Conservation (phyloP, 2,113 vertebrate species). For the Oreochromis tanganicae region DNA sequence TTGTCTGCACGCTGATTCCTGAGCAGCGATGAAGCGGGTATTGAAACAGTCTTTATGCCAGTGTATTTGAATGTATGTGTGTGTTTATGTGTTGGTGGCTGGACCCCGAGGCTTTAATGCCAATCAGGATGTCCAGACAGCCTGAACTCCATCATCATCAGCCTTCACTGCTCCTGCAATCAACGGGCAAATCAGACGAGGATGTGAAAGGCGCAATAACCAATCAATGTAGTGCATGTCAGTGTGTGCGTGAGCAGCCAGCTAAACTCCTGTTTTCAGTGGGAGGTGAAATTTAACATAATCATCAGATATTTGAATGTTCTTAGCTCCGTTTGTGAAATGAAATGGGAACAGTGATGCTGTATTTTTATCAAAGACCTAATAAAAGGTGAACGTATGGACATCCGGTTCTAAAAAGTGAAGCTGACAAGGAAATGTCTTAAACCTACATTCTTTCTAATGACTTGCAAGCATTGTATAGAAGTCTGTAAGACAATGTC, state of each 20-base stretch:
- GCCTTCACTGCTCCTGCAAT: constrained; percentile 23
- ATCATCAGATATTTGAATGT: background rate
- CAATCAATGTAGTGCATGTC: background rate
- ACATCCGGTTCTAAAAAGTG: background rate
- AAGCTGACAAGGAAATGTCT: background rate
- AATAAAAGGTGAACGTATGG: background rate
- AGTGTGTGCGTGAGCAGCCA: background rate
- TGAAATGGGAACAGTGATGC: background rate
- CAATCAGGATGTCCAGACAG: constrained; percentile 26
- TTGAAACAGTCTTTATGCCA: background rate
- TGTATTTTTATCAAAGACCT: background rate
- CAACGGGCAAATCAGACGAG: background rate
- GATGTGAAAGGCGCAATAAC: background rate
- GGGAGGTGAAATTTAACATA: background rate
- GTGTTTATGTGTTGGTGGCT: background rate
- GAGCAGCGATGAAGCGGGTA: background rate
- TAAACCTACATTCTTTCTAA: background rate
- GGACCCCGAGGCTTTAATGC: background rate
- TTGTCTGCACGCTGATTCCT: background rate
- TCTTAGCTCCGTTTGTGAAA: background rate
- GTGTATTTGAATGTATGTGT: background rate
- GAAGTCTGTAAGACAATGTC: background rate
- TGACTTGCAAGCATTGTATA: background rate
- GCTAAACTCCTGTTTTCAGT: background rate
- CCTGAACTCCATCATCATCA: background rate